Evolutionary conservation across 2,113 vertebrate species (phyloP), one percentile per base, ranked within the genome.

Genomic region (Oreotrochilus melanogaster): DNA sequence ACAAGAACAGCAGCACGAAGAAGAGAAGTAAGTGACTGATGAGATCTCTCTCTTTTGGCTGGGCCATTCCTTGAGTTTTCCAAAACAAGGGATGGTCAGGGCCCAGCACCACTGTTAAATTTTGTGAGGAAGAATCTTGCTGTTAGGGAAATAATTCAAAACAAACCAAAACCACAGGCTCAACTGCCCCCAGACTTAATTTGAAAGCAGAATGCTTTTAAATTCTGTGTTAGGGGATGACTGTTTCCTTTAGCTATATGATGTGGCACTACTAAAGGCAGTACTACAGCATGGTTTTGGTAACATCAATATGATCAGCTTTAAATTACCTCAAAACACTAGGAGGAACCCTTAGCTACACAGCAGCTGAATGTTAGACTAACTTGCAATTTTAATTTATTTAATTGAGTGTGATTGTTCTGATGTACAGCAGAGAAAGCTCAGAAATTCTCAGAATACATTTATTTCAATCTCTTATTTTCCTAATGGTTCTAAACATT

Each of bases 1-100:
- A 88, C 97, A 98, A 74, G 99, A 99, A 54, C 98, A 98, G 76
- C 97, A 98, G 76, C 97, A 98, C 2, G 99, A 99, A 85, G 99
- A 99, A 15, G 99, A 99, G 94, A 99, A 99, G 99, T 99, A 96
- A 97, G 96, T 71, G 51, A 48, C 18, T 17, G 1, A 0, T 30
- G 35, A 37, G 30, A 39, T 73, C 18, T 28, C 39, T 2, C 14
- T 43, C 6, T 7, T 18, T 79, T 71, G 62, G 24, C 9, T 53
- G n/a, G 33, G 66, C 27, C 9, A 1, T 67, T 80, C 86, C n/a
- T 73, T 23, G 7, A 7, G 42, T 43, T 65, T 78, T 30, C 23
- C 13, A 42, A 37, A 70, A 16, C 2, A 18, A n/a, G 53, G 6
- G 6, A 2, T 78, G 45, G 14, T 11, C 60, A 39, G 37, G 50